phyloP scores from a whole-genome alignment of 2,888 invertebrate species.

The Nysson spinosus region DNA sequence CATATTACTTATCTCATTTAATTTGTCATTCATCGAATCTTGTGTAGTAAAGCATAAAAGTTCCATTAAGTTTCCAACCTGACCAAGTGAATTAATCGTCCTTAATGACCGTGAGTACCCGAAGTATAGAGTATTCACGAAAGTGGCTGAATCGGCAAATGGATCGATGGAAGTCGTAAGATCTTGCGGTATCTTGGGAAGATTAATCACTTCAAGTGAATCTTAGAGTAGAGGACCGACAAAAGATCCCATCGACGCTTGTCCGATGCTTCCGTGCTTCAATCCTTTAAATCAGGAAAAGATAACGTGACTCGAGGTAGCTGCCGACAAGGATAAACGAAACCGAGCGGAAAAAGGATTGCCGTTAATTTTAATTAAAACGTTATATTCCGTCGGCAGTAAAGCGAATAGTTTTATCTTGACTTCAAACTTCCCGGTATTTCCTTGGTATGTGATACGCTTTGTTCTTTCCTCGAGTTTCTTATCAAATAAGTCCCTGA shows the following conservation, averaged over 20 bases:
- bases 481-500: not conserved
- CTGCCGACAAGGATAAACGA: not conserved
- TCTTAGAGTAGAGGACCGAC: slow-evolving; percentile 7
- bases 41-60: too few relatives aligned
- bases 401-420: slow-evolving; percentile 30
- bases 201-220: slow-evolving; percentile 32
- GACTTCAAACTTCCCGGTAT: slow-evolving; percentile 31
- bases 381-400: slow-evolving; percentile 12
- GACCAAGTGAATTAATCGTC: slow-evolving; percentile 28
- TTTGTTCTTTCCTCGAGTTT: not conserved
- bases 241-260: slow-evolving; percentile 23
- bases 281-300: slow-evolving; percentile 14
- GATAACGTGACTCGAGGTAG: slow-evolving; percentile 20
- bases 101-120: slow-evolving; percentile 12
- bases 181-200: slow-evolving; percentile 10
- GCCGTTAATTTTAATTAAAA: slow-evolving; percentile 55
- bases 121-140: not conserved
- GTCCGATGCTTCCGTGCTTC: slow-evolving; percentile 2
- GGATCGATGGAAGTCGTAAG: slow-evolving; percentile 25
- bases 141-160: slow-evolving; percentile 15
- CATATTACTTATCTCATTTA: too few relatives aligned
- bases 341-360: slow-evolving; percentile 17
- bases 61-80: slow-evolving; percentile 23
- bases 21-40: too few relatives aligned
- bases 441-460: slow-evolving; percentile 15